phyloP scores from a whole-genome alignment of 2,888 invertebrate species.

The Timema podura region DNA sequence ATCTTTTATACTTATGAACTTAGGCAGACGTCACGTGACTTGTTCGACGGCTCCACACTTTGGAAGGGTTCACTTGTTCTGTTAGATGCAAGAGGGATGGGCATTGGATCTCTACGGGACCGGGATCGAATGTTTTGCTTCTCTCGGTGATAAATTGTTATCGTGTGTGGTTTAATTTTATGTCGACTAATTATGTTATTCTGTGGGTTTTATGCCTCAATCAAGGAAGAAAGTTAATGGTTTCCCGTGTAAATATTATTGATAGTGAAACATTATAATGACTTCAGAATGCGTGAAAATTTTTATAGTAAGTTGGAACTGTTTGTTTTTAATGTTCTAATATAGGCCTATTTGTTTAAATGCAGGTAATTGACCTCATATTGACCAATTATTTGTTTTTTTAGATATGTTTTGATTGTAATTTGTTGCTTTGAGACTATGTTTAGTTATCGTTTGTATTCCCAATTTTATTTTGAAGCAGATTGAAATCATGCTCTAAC shows the following conservation, averaged over 20 bases:
- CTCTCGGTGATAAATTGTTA: neutral
- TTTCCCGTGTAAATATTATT: too few relatives aligned
- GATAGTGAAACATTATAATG: neutral
- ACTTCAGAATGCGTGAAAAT: slow-evolving; percentile 3
- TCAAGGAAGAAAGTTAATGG: too few relatives aligned
- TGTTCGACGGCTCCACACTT: slow-evolving; percentile 24
- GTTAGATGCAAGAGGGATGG: slow-evolving; percentile 11
- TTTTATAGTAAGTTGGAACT: slow-evolving; percentile 7
- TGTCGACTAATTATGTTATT: neutral
- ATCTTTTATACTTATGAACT: neutral
- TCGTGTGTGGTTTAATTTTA: neutral
- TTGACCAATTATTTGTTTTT: too few relatives aligned
- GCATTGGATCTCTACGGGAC: slow-evolving; percentile 4
- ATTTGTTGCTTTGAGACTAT: too few relatives aligned
- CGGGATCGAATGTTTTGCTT: neutral
- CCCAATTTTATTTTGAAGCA: too few relatives aligned
- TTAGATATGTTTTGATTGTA: too few relatives aligned
- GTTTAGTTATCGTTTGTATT: too few relatives aligned
- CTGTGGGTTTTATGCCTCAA: neutral
- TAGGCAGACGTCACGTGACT: slow-evolving; percentile 27
- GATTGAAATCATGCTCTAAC: too few relatives aligned
- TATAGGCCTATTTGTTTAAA: too few relatives aligned
- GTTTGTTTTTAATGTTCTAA: neutral
- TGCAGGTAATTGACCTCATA: too few relatives aligned
- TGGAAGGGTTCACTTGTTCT: slow-evolving; percentile 25